Percentiles rank a stretch among this genome's conserved stretches.
phyloP scores from a whole-genome alignment of 2,797 vertebrate genomes.

The Anas acuta region DNA sequence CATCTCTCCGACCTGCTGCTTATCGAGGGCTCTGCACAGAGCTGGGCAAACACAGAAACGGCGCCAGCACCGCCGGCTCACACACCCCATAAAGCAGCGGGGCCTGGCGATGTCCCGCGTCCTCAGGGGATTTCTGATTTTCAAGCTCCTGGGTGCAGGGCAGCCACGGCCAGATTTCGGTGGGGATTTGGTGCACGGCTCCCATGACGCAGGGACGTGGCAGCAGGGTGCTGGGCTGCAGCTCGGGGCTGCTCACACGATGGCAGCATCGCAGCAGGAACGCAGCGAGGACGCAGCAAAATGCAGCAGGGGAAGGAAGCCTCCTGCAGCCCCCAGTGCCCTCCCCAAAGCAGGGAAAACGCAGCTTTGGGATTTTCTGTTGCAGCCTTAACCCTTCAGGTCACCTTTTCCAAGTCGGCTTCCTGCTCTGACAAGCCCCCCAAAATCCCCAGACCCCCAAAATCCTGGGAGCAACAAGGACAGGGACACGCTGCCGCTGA shows the following conservation, averaged over 20 bases:
- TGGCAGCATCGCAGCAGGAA: constrained; percentile 45
- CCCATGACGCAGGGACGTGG: too few species aligned
- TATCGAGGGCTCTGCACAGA: rapidly evolving
- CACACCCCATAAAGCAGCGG: neutral
- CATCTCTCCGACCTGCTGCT: neutral
- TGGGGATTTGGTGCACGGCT: too few species aligned
- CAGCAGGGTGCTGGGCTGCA: neutral
- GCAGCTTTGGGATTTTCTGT: neutral
- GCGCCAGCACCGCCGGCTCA: rapidly evolving
- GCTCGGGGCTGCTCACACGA: constrained; percentile 23
- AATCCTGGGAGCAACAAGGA: too few species aligned
- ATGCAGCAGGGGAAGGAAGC: neutral
- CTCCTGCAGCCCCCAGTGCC: too few species aligned
- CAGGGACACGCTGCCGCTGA: neutral
- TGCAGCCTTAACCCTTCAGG: neutral
- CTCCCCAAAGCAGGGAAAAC: neutral
- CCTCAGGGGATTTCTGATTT: too few species aligned
- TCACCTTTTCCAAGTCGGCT: too few species aligned
- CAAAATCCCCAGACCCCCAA: too few species aligned
- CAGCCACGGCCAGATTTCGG: too few species aligned
- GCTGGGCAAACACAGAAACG: neutral
- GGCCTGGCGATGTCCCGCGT: too few species aligned
- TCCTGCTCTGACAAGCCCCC: too few species aligned
- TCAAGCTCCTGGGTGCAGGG: too few species aligned
- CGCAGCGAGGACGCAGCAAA: constrained; percentile 60